These are phyloP conservation scores for Pteria penguin DNA, from an alignment of 2,888 invertebrate genomes.

Conservation along the genomic window DNA sequence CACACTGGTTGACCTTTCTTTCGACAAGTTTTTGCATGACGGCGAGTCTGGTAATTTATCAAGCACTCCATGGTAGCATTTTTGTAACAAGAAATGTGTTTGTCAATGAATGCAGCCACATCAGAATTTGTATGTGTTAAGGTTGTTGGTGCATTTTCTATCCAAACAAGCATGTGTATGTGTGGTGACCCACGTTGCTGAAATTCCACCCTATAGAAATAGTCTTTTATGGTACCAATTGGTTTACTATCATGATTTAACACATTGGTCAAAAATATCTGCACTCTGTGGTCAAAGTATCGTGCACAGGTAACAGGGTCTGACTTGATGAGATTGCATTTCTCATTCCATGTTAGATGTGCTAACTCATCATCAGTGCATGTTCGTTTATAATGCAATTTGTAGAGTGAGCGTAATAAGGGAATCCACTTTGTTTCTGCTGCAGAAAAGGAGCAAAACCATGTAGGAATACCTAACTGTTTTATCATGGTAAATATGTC, in stretches of 20 bases:
- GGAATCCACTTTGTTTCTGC: conserved; percentile 56
- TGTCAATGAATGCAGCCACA: conserved; percentile 32
- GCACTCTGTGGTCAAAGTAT: conserved; percentile 55
- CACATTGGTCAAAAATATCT: conserved; percentile 19
- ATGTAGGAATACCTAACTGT: conserved; percentile 51
- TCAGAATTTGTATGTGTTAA: conserved; percentile 15
- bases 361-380: conserved; percentile 32
- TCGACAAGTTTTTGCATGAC: conserved; percentile 26
- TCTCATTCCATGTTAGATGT: conserved; percentile 47
- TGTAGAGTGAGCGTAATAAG: conserved; percentile 31
- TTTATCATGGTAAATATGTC: conserved; percentile 58
- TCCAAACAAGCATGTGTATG: conserved; percentile 36
- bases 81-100: conserved; percentile 15
- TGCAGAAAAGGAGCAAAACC: conserved; percentile 48
- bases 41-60: conserved; percentile 33
- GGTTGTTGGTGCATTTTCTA: conserved; percentile 30
- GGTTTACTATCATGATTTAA: not conserved
- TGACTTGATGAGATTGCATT: conserved; percentile 46
- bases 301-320: conserved; percentile 61
- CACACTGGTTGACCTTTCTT: conserved; percentile 3
- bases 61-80: not conserved
- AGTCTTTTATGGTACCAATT: conserved; percentile 8
- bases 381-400: not conserved
- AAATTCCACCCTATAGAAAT: conserved; percentile 30
- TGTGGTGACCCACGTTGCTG: conserved; percentile 32